These are phyloP conservation scores for Anolis carolinensis DNA, from an alignment of 2,113 vertebrate genomes.

Conservation along the genomic window DNA sequence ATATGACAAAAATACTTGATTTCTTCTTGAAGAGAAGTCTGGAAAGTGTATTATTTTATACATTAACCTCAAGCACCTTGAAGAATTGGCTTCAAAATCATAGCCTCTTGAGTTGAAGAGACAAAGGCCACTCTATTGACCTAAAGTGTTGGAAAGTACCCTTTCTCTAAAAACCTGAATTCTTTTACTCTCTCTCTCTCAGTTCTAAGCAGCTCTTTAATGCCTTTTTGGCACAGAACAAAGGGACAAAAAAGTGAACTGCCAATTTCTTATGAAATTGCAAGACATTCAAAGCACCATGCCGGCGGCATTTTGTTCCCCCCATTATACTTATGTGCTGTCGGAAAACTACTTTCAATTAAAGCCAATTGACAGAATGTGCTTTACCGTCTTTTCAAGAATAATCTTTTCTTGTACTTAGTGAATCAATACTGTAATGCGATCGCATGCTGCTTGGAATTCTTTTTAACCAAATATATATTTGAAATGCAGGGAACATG, in stretches of 20 bases:
- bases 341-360: slow-evolving; percentile 62
- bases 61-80: slow-evolving; percentile 25
- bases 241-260: slow-evolving; percentile 42
- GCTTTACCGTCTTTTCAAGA: slow-evolving; percentile 55
- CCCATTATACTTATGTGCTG: slow-evolving; percentile 48
- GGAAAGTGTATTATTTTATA: slow-evolving; percentile 32
- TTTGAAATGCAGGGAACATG: slow-evolving; percentile 25
- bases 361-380: slow-evolving; percentile 58
- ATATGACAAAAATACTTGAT: slow-evolving; percentile 33
- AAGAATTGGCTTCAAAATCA: background rate
- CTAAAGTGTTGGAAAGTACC: background rate
- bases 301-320: slow-evolving; percentile 43
- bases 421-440: slow-evolving; percentile 40
- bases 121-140: slow-evolving; percentile 18
- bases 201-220: slow-evolving; percentile 42
- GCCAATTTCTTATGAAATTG: slow-evolving; percentile 45
- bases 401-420: slow-evolving; percentile 56
- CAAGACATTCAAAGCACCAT: slow-evolving; percentile 49
- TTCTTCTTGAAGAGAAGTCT: slow-evolving; percentile 19
- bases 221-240: slow-evolving; percentile 45
- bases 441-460: slow-evolving; percentile 46
- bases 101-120: slow-evolving; percentile 4
- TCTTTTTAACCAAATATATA: slow-evolving; percentile 33
- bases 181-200: slow-evolving; percentile 40
- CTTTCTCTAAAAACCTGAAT: slow-evolving; percentile 23